phyloP scores from a whole-genome alignment of 2,797 vertebrate genomes.

The Halcyon leucocephala region DNA sequence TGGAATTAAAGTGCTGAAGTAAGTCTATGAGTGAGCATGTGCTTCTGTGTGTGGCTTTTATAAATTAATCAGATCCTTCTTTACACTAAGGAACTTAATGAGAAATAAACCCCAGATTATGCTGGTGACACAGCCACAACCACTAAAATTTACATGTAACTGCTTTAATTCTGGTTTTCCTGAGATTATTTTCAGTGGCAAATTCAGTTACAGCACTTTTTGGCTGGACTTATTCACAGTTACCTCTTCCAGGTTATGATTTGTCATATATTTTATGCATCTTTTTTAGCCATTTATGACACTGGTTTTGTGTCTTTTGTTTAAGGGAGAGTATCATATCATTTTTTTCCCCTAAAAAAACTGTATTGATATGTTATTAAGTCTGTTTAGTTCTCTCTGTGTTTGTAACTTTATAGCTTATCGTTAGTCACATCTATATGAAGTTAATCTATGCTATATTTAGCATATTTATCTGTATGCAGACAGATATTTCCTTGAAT shows the following conservation, averaged over 20 bases:
- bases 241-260: neutral
- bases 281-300: neutral
- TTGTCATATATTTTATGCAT: neutral
- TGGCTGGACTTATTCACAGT: neutral
- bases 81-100: neutral
- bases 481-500: conserved; percentile 9
- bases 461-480: neutral
- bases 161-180: neutral
- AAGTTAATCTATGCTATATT: neutral
- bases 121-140: neutral
- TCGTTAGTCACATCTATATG: neutral
- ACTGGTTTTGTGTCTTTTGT: neutral
- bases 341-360: neutral
- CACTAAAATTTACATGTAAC: neutral
- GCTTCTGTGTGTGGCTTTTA: neutral
- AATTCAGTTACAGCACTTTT: neutral
- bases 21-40: neutral
- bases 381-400: neutral
- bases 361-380: neutral
- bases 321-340: neutral
- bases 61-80: neutral
- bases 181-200: neutral
- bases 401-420: neutral
- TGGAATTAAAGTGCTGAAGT: neutral
- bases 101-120: neutral